Conservation (phyloP, 2,113 vertebrate species). For the Phyllopteryx taeniolatus region DNA sequence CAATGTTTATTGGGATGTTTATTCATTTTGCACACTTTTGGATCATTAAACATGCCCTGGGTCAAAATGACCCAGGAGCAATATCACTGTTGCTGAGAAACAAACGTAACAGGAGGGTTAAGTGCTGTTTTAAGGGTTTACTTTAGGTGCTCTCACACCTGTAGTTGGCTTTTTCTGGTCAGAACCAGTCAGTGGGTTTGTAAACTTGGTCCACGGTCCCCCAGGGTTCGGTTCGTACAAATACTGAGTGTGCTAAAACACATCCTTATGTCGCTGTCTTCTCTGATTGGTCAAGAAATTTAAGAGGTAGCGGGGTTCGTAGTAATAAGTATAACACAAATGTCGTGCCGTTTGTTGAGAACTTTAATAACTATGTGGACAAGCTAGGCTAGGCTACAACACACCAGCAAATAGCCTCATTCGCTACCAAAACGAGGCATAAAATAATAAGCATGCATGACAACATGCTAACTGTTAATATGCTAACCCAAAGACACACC, state of each 20-base stretch:
- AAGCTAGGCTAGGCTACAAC: not conserved
- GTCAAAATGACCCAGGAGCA: not conserved
- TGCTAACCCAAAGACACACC: not conserved
- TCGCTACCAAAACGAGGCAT: not conserved
- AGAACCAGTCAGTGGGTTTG: not conserved
- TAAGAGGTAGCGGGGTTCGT: not conserved
- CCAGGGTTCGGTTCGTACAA: not conserved
- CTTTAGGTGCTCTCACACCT: not conserved
- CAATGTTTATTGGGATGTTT: too few species aligned
- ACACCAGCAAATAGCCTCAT: not conserved
- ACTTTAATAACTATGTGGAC: not conserved
- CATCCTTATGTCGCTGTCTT: not conserved
- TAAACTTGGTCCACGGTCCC: not conserved
- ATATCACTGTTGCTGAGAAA: not conserved
- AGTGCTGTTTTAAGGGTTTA: not conserved
- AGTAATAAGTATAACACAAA: too few species aligned
- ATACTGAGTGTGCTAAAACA: not conserved
- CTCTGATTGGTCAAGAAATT: not conserved
- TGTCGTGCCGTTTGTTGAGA: too few species aligned
- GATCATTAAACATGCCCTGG: not conserved
- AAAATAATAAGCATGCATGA: not conserved
- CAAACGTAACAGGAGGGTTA: conserved; percentile 1
- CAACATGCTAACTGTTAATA: not conserved
- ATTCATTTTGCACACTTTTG: too few species aligned
- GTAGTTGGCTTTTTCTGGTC: not conserved